Evolutionary conservation across 2,113 vertebrate species (phyloP).

Genomic region (Pituophis catenifer): DNA sequence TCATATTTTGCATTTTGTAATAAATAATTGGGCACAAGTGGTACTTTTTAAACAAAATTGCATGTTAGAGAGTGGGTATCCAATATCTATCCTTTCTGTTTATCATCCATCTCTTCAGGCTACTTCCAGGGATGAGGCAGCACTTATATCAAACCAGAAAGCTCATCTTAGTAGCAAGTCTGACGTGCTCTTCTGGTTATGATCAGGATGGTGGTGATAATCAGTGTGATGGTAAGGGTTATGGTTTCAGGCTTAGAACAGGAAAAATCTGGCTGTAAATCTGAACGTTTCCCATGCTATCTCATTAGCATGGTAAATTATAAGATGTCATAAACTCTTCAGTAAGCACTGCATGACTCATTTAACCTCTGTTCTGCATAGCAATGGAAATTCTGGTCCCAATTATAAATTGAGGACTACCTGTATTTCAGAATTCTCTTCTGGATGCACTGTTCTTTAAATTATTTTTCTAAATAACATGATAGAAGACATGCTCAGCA

Average conservation of each 20-base stretch:
- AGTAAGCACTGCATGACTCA: background rate
- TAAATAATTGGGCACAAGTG: slow-evolving; percentile 40
- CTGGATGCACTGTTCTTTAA: background rate
- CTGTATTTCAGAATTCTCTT: background rate
- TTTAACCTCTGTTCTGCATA: background rate
- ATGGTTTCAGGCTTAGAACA: background rate
- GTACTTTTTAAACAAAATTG: background rate
- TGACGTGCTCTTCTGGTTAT: background rate
- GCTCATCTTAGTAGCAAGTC: background rate
- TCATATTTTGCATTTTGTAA: slow-evolving; percentile 17
- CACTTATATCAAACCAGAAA: background rate
- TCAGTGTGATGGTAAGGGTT: background rate
- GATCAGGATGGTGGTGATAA: background rate
- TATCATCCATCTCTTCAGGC: background rate
- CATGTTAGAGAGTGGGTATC: background rate
- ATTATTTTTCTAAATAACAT: background rate
- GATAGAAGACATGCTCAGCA: background rate
- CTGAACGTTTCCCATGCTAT: background rate
- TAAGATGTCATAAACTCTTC: background rate
- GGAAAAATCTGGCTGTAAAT: background rate
- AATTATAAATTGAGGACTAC: background rate
- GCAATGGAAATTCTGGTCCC: background rate
- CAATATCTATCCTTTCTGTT: background rate
- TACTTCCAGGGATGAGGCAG: background rate
- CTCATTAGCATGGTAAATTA: background rate